Percentiles rank a stretch among this genome's conserved stretches.
Evolutionary conservation across 2,888 invertebrate species (phyloP).

Genomic region (Myopa tessellatipennis): DNA sequence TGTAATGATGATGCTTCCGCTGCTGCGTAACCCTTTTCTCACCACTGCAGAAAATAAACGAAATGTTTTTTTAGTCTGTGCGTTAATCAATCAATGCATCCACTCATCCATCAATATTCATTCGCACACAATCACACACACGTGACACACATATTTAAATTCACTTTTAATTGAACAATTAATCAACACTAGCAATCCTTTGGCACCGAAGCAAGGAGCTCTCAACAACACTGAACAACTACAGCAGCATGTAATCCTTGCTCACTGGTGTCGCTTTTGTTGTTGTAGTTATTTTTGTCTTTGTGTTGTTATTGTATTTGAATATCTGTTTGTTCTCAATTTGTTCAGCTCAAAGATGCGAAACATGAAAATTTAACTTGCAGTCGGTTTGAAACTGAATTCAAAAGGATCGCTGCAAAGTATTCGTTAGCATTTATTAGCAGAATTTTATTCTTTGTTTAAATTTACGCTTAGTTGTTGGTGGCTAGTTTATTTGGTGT

Average conservation of each 20-base stretch:
- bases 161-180: constrained; percentile 24
- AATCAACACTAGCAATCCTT: constrained; percentile 22
- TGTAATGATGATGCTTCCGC: not conserved
- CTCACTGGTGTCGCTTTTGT: not conserved
- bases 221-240: not conserved
- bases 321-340: not conserved
- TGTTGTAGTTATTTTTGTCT: not conserved
- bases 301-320: not conserved
- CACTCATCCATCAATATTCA: not conserved
- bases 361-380: not conserved
- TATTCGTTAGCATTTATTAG: too few species aligned
- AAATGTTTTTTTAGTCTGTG: not conserved
- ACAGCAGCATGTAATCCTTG: not conserved
- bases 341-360: not conserved
- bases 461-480: too few species aligned
- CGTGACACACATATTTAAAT: not conserved
- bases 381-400: too few species aligned
- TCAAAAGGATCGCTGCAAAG: too few species aligned
- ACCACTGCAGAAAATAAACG: not conserved
- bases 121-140: not conserved
- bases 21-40: not conserved
- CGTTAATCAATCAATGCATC: not conserved
- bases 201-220: not conserved
- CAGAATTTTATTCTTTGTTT: too few species aligned
- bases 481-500: too few species aligned